Conservation (phyloP, 2,888 invertebrate species). For the Melipona beecheii region DNA sequence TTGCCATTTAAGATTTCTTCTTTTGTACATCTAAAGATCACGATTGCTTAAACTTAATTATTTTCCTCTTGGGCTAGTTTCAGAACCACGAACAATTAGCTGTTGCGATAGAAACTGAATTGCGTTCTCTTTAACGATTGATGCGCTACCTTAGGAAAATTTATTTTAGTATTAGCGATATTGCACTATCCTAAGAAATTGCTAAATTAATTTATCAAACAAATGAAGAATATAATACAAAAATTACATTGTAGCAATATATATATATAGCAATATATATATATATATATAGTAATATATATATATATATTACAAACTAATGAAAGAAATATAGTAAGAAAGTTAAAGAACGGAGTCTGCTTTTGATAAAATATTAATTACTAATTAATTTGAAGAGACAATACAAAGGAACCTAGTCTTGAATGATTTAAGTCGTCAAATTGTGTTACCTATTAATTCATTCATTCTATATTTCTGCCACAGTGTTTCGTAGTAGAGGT, state of each 20-base stretch:
- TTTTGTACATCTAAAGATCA: constrained; percentile 26
- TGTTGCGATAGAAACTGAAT: constrained; percentile 30
- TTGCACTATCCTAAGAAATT: background rate
- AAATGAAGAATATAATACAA: background rate
- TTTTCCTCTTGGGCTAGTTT: background rate
- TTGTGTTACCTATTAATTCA: background rate
- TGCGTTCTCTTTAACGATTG: constrained; percentile 4
- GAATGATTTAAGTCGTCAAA: background rate
- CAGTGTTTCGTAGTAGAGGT: constrained; percentile 8
- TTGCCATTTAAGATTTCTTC: constrained; percentile 5
- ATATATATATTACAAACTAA: background rate
- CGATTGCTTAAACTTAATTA: constrained; percentile 37
- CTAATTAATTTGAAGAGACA: background rate
- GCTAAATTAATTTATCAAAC: background rate
- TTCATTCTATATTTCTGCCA: background rate
- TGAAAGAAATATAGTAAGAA: background rate
- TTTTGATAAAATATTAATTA: background rate
- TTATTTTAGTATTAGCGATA: background rate
- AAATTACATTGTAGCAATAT: background rate
- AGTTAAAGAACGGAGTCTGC: background rate
- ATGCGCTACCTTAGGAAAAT: background rate
- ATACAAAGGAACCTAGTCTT: background rate
- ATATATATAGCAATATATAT: too few species aligned
- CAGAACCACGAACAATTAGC: constrained; percentile 15
- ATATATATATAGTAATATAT: too few species aligned